phyloP scores from a whole-genome alignment of 2,113 vertebrate species.

The Pungitius pungitius region DNA sequence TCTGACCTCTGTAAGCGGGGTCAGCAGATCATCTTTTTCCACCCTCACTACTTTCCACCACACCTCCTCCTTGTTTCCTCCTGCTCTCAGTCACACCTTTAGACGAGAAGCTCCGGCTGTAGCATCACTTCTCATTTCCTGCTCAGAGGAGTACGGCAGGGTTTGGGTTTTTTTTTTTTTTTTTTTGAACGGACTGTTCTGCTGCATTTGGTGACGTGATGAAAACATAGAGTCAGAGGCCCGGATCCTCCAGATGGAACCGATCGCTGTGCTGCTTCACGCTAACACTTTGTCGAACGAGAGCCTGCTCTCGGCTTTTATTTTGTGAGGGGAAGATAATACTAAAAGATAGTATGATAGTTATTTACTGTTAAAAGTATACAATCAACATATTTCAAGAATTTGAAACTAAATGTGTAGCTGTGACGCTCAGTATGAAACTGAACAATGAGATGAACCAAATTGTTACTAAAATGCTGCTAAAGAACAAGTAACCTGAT shows the following conservation, averaged over 20 bases:
- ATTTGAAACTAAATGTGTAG: neutral
- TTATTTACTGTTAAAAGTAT: neutral
- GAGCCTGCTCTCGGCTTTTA: neutral
- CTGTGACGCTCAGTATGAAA: neutral
- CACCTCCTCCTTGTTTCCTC: slow-evolving; percentile 33
- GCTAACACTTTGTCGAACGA: slow-evolving; percentile 1
- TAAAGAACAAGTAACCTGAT: neutral
- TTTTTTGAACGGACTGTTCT: neutral
- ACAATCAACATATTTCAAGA: neutral
- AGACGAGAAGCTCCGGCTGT: slow-evolving; percentile 13
- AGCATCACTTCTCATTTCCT: slow-evolving; percentile 27
- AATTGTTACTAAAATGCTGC: neutral
- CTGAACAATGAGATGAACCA: neutral
- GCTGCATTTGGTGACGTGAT: slow-evolving; percentile 10
- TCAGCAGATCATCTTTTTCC: slow-evolving; percentile 49
- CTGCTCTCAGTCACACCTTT: slow-evolving; percentile 31
- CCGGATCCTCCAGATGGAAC: neutral
- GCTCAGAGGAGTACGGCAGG: slow-evolving; percentile 26
- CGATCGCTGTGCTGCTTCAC: neutral
- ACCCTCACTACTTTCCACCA: slow-evolving; percentile 40
- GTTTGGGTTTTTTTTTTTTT: slow-evolving; percentile 17
- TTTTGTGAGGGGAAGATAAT: neutral
- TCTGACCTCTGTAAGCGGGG: slow-evolving; percentile 41
- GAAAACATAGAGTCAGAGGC: slow-evolving; percentile 4
- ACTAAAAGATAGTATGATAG: neutral